Conservation (phyloP, 2,888 invertebrate species). For the Rugalucina vietnamica region DNA sequence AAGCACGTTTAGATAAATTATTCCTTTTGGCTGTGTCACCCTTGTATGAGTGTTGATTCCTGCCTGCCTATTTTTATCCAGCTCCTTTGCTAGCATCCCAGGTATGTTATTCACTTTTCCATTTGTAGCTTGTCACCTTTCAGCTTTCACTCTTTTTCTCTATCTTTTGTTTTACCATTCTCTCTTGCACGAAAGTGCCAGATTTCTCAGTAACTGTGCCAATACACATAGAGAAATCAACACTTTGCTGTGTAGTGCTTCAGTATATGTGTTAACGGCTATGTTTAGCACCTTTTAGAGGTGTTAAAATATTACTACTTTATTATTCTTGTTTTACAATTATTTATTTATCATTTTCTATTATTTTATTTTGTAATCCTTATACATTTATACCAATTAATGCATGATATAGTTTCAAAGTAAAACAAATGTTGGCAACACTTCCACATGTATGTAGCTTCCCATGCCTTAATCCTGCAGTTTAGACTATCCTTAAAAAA, state of each 20-base stretch:
- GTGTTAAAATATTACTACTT: background rate
- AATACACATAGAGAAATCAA: background rate
- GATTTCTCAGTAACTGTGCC: background rate
- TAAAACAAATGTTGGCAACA: slow-evolving; percentile 7
- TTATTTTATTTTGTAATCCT: background rate
- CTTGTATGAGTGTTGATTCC: slow-evolving; percentile 62
- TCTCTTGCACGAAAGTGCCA: slow-evolving; percentile 3
- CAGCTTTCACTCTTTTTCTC: slow-evolving; percentile 63
- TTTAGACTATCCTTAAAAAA: background rate
- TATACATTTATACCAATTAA: background rate
- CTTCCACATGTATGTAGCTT: background rate
- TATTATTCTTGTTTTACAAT: background rate
- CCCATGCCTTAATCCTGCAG: background rate
- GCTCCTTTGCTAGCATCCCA: slow-evolving; percentile 76
- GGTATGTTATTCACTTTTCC: slow-evolving; percentile 77
- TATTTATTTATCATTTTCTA: background rate
- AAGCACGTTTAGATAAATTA: slow-evolving; percentile 70
- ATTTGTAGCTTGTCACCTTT: slow-evolving; percentile 71
- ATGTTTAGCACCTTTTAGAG: background rate
- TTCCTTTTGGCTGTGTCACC: slow-evolving; percentile 70
- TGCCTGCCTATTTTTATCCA: slow-evolving; percentile 73
- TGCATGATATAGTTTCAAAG: slow-evolving; percentile 6
- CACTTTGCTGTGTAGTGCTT: slow-evolving; percentile 9
- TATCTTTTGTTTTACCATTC: slow-evolving; percentile 58
- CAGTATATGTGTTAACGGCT: background rate